These are phyloP conservation scores for Oegoconia quadripuncta DNA, from an alignment of 2,888 invertebrate species.

Conservation along the genomic window DNA sequence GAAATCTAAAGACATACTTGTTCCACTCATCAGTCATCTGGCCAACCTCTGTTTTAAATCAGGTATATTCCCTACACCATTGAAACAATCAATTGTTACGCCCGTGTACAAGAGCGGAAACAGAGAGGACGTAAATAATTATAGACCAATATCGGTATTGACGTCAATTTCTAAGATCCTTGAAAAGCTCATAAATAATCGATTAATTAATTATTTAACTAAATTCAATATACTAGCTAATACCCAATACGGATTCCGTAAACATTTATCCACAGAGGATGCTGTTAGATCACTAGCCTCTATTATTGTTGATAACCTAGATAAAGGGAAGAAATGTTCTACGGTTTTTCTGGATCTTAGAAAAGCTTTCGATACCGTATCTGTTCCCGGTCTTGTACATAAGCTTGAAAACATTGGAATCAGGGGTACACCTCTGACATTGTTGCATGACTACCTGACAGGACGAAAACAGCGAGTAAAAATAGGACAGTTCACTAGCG, in stretches of 20 bases:
- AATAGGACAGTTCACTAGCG: neutral
- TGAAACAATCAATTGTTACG: constrained; percentile 6
- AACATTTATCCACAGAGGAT: neutral
- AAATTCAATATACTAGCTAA: neutral
- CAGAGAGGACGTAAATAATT: no score
- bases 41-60: constrained; percentile 9
- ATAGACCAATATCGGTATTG: no score
- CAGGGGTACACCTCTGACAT: neutral
- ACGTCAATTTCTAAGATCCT: constrained; percentile 6
- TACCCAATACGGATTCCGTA: neutral
- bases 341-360: neutral
- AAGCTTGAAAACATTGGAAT: neutral
- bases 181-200: constrained; percentile 6
- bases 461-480: neutral
- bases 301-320: neutral
- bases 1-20: neutral
- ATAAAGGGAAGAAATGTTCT: neutral
- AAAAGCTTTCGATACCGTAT: neutral
- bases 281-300: neutral
- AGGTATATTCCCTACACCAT: constrained; percentile 7
- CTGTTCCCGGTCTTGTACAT: neutral
- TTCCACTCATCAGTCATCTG: constrained; percentile 9
- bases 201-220: neutral
- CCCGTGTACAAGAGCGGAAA: no score
- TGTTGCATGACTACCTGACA: neutral